phyloP scores from a whole-genome alignment of 2,888 invertebrate species.

The Escarpia spicata region DNA sequence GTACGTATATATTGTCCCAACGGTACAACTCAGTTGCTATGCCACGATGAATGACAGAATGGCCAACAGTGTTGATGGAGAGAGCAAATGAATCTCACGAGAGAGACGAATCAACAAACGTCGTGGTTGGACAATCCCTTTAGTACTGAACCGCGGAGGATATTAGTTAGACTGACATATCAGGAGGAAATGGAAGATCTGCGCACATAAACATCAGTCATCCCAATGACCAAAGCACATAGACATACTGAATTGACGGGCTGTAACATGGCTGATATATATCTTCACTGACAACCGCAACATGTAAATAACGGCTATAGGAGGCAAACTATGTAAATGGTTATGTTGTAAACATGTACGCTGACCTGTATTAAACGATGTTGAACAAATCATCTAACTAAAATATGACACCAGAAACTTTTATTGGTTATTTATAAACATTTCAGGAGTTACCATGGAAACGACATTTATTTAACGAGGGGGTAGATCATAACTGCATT shows the following conservation, averaged over 20 bases:
- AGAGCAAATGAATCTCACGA: too few species aligned
- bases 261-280: background rate
- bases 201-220: background rate
- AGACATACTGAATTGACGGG: background rate
- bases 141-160: background rate
- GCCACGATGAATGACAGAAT: background rate
- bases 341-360: background rate
- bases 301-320: background rate
- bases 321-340: background rate
- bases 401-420: background rate
- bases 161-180: background rate
- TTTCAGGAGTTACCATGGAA: background rate
- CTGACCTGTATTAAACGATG: background rate
- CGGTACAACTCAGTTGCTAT: background rate
- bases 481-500: background rate
- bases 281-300: background rate
- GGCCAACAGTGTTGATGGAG: background rate
- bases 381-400: background rate
- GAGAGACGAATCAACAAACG: background rate
- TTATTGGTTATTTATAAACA: background rate
- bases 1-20: background rate
- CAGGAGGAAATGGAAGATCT: background rate
- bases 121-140: background rate
- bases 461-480: background rate
- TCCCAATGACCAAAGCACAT: background rate